phyloP scores from a whole-genome alignment of 2,797 vertebrate genomes.

The Enteromius fasciolatus region DNA sequence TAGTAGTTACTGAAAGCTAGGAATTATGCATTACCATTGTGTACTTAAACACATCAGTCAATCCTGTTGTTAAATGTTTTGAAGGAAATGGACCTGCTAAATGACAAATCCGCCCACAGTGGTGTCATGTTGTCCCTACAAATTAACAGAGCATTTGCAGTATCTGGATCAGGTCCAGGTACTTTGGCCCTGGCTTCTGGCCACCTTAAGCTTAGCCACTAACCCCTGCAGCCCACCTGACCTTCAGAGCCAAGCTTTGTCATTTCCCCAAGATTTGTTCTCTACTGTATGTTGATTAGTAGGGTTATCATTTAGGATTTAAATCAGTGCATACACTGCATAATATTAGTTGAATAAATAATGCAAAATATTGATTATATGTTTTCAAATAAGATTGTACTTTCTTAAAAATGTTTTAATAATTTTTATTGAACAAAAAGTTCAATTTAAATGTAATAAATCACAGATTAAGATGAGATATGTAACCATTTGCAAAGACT shows the following conservation, averaged over 20 bases:
- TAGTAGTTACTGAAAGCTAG: background rate
- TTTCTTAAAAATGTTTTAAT: background rate
- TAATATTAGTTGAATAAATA: background rate
- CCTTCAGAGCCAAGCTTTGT: background rate
- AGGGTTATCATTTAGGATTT: background rate
- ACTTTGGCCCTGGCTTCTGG: slow-evolving; percentile 35
- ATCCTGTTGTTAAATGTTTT: background rate
- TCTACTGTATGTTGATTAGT: background rate
- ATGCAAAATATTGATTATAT: background rate
- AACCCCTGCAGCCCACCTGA: slow-evolving; percentile 27
- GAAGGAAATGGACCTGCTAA: slow-evolving; percentile 16
- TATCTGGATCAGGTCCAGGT: slow-evolving; percentile 44
- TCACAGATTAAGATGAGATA: background rate
- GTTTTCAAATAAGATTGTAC: background rate
- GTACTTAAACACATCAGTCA: background rate
- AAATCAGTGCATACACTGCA: background rate
- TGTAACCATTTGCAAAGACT: background rate
- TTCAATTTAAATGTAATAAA: background rate
- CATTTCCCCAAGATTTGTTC: background rate
- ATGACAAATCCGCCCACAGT: slow-evolving; percentile 46
- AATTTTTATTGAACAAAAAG: background rate
- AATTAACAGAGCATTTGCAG: slow-evolving; percentile 22
- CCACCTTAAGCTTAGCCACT: slow-evolving; percentile 21
- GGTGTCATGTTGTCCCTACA: slow-evolving; percentile 39
- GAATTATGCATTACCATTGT: background rate